A percentile compares a stretch with the other conserved stretches of the same genome.
phyloP scores from a whole-genome alignment of 2,113 vertebrate genomes.

The Panthera tigris region DNA sequence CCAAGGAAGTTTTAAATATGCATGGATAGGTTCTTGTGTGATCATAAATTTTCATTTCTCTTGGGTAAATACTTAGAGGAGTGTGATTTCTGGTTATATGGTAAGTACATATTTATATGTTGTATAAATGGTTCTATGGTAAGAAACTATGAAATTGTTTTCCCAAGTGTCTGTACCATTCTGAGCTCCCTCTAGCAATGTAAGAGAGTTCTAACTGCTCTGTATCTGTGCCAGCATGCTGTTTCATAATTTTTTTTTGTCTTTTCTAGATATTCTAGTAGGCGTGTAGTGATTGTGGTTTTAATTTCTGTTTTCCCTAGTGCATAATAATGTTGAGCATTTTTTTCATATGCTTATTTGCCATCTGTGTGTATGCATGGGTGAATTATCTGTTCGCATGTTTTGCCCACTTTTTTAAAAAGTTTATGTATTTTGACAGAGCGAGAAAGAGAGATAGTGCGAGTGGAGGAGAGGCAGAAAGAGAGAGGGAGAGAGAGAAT shows the following conservation, averaged over 20 bases:
- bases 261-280: not conserved
- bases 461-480: too few relatives aligned
- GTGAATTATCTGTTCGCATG: not conserved
- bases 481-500: too few relatives aligned
- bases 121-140: not conserved
- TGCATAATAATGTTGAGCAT: not conserved
- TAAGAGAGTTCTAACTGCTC: not conserved
- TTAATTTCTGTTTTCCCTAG: slow-evolving; percentile 18
- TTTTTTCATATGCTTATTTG: slow-evolving; percentile 26
- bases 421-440: too few relatives aligned
- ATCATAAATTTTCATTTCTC: slow-evolving; percentile 38
- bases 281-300: not conserved
- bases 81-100: not conserved
- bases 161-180: not conserved
- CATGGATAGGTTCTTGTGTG: slow-evolving; percentile 4
- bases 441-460: too few relatives aligned
- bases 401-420: not conserved
- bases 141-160: not conserved
- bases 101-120: not conserved
- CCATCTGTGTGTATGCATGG: not conserved
- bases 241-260: not conserved
- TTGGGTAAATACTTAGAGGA: not conserved
- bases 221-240: not conserved
- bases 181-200: not conserved
- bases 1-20: slow-evolving; percentile 9